A percentile compares a stretch with the other conserved stretches of the same genome.
phyloP scores from a whole-genome alignment of 2,888 invertebrate species.

The Drosophila emarginata region DNA sequence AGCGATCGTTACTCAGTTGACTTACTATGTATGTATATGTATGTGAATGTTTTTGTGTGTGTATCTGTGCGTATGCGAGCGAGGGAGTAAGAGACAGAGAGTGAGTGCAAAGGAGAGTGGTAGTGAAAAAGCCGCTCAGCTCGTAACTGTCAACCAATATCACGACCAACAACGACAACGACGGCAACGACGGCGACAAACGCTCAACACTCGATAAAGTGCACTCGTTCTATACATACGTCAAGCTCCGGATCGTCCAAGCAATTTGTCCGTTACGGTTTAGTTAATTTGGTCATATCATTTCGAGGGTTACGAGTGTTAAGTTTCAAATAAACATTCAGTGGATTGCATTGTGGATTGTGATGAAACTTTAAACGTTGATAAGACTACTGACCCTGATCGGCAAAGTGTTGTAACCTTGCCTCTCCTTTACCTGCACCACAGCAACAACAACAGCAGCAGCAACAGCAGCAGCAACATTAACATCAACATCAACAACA shows the following conservation, averaged over 20 bases:
- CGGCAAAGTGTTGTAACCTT: neutral
- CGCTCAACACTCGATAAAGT: slow-evolving; percentile 49
- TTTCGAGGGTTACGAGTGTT: slow-evolving; percentile 10
- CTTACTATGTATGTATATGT: neutral
- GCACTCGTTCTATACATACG: slow-evolving; percentile 57
- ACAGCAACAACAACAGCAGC: neutral
- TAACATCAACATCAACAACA: slow-evolving; percentile 19
- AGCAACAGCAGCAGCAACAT: neutral
- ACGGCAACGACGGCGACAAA: slow-evolving; percentile 17
- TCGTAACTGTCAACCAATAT: slow-evolving; percentile 54
- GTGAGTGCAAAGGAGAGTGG: slow-evolving; percentile 18
- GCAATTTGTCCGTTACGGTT: slow-evolving; percentile 39
- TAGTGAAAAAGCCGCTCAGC: slow-evolving; percentile 1
- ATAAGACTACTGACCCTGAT: slow-evolving; percentile 13
- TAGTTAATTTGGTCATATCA: neutral
- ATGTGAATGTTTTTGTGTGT: too few relatives aligned
- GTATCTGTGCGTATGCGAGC: neutral
- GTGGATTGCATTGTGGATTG: neutral
- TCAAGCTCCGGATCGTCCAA: slow-evolving; percentile 22
- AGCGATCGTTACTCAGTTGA: slow-evolving; percentile 25
- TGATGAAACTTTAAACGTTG: slow-evolving; percentile 7
- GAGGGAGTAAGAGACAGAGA: slow-evolving; percentile 11
- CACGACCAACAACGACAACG: slow-evolving; percentile 1
- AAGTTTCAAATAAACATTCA: slow-evolving; percentile 12
- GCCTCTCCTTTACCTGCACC: slow-evolving; percentile 34